Base-by-base conservation (phyloP, 2,797 vertebrate species). In the Eulemur rubriventer region DNA sequence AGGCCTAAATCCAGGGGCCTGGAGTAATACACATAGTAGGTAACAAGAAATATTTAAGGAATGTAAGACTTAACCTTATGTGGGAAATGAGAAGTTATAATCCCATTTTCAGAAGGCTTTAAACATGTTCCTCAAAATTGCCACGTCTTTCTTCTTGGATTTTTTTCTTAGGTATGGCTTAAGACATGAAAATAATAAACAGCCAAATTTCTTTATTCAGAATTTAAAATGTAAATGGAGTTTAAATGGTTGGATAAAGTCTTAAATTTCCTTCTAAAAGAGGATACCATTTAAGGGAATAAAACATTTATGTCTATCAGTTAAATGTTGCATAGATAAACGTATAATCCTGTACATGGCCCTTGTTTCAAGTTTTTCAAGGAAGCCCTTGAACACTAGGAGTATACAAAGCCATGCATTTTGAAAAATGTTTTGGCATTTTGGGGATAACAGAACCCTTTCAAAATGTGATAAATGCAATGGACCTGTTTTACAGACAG, bases 261-360 rank as follows among this genome's bases (percentile, higher is more conserved):
- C 61, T 95, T 91, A 85, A 55, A 90, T 86, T 95, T 92, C 43
- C 63, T 96, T 96, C 38, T 79, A 72, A 91, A 61, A 79, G n/a
- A 82, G 14, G 6, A 43, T 33, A 93, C 4, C 26, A 86, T 35
- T 75, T 59, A 92, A 79, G 38, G 30, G 22, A 73, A 84, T 20
- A 67, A 87, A 94, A 82, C 4, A 55, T 59, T 90, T 69, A 88
- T 24, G 48, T 30, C 28, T 72, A 83, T 38, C 41, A 57, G 41
- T 73, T 87, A 93, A 90, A 83, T 86, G 20, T 52, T 82, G 33
- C 48, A 26, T 9, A 79, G n/a, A 72, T 92, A 93, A 86, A 89
- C 28, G 18, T 35, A 55, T 38, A 82, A 78, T 82, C 30, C 35
- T 75, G 17, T 33, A 88, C 5, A 70, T 20, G 30, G 33, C 6